phyloP scores from a whole-genome alignment of 2,888 invertebrate species.

The Argyra leucocephala region DNA sequence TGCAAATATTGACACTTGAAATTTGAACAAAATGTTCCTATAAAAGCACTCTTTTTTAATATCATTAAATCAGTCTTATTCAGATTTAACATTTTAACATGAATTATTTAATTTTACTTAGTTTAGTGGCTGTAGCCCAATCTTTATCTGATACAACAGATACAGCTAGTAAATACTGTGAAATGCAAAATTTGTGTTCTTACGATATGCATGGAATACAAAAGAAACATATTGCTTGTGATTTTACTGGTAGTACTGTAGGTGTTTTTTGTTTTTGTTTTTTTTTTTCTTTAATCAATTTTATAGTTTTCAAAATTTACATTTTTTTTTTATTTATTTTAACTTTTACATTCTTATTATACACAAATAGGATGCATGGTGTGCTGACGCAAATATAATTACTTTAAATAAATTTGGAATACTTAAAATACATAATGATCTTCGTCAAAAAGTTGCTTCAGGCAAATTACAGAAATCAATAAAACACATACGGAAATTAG shows the following conservation, averaged over 20 bases:
- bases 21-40: no score
- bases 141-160: neutral
- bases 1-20: no score
- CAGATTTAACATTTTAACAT: neutral
- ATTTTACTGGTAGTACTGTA: neutral
- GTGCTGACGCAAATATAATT: neutral
- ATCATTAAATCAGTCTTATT: no score
- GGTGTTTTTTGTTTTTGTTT: no score
- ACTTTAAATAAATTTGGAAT: neutral
- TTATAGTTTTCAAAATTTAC: no score
- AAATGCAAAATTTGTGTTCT: no score
- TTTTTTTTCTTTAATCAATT: no score
- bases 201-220: neutral
- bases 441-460: constrained; percentile 20
- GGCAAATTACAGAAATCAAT: no score
- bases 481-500: no score
- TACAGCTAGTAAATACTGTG: neutral
- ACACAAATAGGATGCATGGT: neutral
- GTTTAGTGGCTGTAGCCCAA: neutral
- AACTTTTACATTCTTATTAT: no score
- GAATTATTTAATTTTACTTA: neutral
- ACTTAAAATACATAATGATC: neutral
- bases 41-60: no score
- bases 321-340: neutral
- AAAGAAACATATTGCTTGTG: neutral